Evolutionary conservation across 2,113 vertebrate genomes (phyloP), one percentile per base, ranked within the genome.

Genomic region (Oncorhynchus tshawytscha): DNA sequence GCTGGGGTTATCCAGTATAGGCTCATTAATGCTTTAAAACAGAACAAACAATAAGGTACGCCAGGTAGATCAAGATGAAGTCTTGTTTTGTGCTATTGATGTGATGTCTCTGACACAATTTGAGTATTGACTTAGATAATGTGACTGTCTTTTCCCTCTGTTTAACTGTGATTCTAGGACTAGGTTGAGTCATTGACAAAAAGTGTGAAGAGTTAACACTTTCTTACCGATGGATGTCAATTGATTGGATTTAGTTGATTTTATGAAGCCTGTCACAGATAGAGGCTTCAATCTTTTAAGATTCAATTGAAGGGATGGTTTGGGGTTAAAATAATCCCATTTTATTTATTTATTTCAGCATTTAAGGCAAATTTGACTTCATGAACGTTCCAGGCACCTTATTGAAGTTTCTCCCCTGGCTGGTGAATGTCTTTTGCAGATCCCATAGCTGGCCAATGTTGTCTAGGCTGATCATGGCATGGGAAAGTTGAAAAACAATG

Each of bases 361-460:
- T 39, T 34, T 22, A 39, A 68, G 31, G 67, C 31, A 68, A 34
- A 4, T 9, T 8, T 8, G 29, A n/a, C 18, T 9, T 68, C 12
- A 68, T 68, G 5, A 20, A 20, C 29, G 7, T 68, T 68, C 29
- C 31, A 31, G 29, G 31, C 67, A 68, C 67, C 29, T 68, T 68
- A 18, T 68, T 12, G 31, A 68, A 60, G 27, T 60, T 11, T 18
- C 25, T 60, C 16, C 27, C 25, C 15, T 72, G 71, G 54, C 71
- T 60, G 8, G 54, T 72, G 71, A 45, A 45, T 45, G 39, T 45
- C 39, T 71, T 71, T 49, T 54, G 69, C 22, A 71, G 45, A 71
- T 51, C 54, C 16, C 54, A 9, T 72, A 34, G 54, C 18, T 72
- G 71, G 54, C 57, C 22, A 16, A 68, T 27, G 27, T 22, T 20